phyloP scores from a whole-genome alignment of 2,888 invertebrate species.

The Ctenicera cuprea region DNA sequence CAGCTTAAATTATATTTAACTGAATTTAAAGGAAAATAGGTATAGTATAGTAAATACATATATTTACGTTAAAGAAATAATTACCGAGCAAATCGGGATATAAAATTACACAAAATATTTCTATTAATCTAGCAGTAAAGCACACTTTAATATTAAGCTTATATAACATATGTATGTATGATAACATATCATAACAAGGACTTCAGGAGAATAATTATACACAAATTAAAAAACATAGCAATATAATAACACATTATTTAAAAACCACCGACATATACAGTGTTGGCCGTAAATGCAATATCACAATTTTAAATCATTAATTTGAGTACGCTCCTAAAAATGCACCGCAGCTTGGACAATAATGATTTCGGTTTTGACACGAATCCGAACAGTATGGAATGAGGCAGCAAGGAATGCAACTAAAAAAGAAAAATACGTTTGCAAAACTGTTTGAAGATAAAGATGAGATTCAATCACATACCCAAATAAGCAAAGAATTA shows the following conservation, averaged over 20 bases:
- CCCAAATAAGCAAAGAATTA: conserved; percentile 72
- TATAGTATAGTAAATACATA: too few relatives aligned
- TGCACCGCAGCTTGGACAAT: conserved; percentile 65
- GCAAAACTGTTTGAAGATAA: conserved; percentile 18
- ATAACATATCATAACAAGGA: too few relatives aligned
- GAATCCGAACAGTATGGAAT: conserved; percentile 73
- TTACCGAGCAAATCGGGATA: too few relatives aligned
- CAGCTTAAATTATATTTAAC: too few relatives aligned
- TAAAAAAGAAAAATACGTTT: conserved; percentile 59
- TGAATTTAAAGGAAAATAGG: too few relatives aligned
- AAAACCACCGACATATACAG: background rate
- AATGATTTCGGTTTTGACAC: conserved; percentile 71
- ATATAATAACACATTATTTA: background rate
- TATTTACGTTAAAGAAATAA: too few relatives aligned
- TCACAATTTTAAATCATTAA: conserved; percentile 50
- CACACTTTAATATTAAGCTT: too few relatives aligned
- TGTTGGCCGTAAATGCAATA: background rate
- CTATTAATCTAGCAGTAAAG: too few relatives aligned
- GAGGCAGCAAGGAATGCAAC: conserved; percentile 71
- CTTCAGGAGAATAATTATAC: too few relatives aligned
- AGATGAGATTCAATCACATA: conserved; percentile 61
- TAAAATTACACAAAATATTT: too few relatives aligned
- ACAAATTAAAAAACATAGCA: too few relatives aligned
- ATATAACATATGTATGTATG: too few relatives aligned
- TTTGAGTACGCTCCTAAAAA: conserved; percentile 40